A percentile compares a stretch with the other conserved stretches of the same genome.
phyloP scores from a whole-genome alignment of 2,888 invertebrate genomes.

The Watsonalla cultraria region DNA sequence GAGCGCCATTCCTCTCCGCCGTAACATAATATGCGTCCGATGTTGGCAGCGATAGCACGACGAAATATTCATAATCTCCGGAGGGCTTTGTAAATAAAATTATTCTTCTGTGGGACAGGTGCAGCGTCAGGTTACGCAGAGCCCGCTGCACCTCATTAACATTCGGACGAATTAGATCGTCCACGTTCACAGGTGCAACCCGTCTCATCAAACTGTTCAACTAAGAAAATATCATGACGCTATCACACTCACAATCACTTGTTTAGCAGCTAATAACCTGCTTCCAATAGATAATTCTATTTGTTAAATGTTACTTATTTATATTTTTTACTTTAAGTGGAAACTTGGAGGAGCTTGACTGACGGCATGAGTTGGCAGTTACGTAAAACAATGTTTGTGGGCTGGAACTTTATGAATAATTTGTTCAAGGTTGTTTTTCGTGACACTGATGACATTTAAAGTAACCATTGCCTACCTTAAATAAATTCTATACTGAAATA shows the following conservation, averaged over 20 bases:
- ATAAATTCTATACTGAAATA: too few relatives aligned
- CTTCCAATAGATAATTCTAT: slow-evolving; percentile 32
- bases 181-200: slow-evolving; percentile 52
- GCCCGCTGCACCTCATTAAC: slow-evolving; percentile 46
- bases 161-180: slow-evolving; percentile 64
- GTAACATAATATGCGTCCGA: slow-evolving; percentile 69
- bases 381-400: slow-evolving; percentile 15
- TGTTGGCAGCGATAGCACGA: slow-evolving; percentile 54
- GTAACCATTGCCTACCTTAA: background rate
- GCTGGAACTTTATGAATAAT: slow-evolving; percentile 4
- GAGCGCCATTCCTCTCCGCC: slow-evolving; percentile 50
- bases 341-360: slow-evolving; percentile 14
- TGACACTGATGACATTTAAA: too few relatives aligned
- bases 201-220: slow-evolving; percentile 49
- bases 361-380: slow-evolving; percentile 2
- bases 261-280: slow-evolving; percentile 47
- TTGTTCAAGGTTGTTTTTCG: background rate
- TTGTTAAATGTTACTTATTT: slow-evolving; percentile 8
- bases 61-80: slow-evolving; percentile 68
- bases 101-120: slow-evolving; percentile 71
- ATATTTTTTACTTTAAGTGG: slow-evolving; percentile 15
- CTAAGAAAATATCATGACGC: slow-evolving; percentile 50
- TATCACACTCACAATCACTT: slow-evolving; percentile 58
- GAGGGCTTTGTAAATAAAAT: slow-evolving; percentile 71
- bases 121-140: slow-evolving; percentile 65